These are phyloP conservation scores for Pseudopipra pipra DNA, from an alignment of 2,113 vertebrate genomes.

Conservation along the genomic window DNA sequence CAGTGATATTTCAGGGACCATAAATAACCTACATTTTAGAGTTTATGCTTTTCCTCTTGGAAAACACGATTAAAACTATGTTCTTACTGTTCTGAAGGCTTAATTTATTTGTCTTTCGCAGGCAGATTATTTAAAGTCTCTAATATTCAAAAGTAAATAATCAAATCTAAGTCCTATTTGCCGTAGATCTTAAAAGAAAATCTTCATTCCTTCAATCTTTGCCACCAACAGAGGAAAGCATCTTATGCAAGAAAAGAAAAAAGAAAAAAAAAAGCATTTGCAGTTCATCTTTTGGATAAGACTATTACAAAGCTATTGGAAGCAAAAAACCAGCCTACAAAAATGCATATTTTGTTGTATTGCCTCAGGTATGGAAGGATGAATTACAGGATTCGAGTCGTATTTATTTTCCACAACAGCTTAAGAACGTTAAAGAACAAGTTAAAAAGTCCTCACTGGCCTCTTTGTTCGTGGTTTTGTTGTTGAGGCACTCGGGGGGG, in stretches of 20 bases:
- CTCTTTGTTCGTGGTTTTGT: not conserved
- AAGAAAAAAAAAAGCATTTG: not conserved
- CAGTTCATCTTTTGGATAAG: constrained; percentile 30
- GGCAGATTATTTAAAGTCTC: constrained; percentile 2
- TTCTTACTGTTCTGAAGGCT: not conserved
- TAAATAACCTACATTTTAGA: not conserved
- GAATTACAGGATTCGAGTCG: constrained; percentile 13
- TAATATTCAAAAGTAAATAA: constrained; percentile 49
- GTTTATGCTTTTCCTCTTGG: not conserved
- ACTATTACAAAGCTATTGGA: constrained; percentile 33
- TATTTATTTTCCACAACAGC: constrained; percentile 4
- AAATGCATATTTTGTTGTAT: constrained; percentile 12
- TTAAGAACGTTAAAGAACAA: not conserved
- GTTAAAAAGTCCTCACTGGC: not conserved
- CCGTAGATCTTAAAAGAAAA: constrained; percentile 20
- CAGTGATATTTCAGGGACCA: not conserved
- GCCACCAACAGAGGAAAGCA: not conserved
- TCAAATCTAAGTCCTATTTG: constrained; percentile 28
- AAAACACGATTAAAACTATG: not conserved
- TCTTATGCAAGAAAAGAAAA: not conserved
- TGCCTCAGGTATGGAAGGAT: constrained; percentile 2
- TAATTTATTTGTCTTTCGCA: constrained; percentile 48
- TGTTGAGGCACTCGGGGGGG: not conserved
- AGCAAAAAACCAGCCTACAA: not conserved
- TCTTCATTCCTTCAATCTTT: constrained; percentile 10